These are phyloP conservation scores for Lottia scabra DNA, from an alignment of 2,888 invertebrate species.

Conservation along the genomic window DNA sequence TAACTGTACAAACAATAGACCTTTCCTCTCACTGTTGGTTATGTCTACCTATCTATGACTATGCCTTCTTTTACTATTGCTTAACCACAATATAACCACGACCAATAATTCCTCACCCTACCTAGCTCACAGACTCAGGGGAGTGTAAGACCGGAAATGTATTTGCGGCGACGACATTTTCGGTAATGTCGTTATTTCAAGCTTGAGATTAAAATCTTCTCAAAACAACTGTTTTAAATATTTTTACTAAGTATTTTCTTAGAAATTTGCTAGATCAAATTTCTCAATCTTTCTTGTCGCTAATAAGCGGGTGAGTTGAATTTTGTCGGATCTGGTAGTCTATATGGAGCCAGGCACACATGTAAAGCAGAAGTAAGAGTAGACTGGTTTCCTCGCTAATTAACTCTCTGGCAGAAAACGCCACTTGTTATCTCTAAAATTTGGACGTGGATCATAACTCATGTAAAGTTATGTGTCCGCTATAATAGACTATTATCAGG, in stretches of 20 bases:
- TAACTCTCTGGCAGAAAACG: conserved; percentile 14
- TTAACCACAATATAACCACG: too few species aligned
- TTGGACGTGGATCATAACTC: conserved; percentile 5
- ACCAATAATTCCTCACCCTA: too few species aligned
- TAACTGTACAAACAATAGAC: too few species aligned
- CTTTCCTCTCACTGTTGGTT: too few species aligned
- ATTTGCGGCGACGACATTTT: not conserved
- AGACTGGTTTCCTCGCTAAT: conserved; percentile 8
- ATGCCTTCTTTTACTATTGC: too few species aligned
- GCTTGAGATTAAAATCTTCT: not conserved
- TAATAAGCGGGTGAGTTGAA: too few species aligned
- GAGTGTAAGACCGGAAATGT: not conserved
- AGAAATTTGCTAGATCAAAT: not conserved
- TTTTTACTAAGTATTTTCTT: not conserved
- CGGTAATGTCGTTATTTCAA: not conserved
- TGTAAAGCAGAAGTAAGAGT: not conserved
- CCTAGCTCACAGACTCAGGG: too few species aligned
- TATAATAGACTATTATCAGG: not conserved
- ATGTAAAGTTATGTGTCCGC: conserved; percentile 7
- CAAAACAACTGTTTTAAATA: not conserved
- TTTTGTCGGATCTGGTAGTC: not conserved
- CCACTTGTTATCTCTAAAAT: conserved; percentile 9
- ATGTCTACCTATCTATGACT: too few species aligned
- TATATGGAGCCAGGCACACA: not conserved
- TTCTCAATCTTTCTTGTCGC: too few species aligned